Base-by-base conservation (phyloP, 2,797 vertebrate species). In the Myotis daubentonii region DNA sequence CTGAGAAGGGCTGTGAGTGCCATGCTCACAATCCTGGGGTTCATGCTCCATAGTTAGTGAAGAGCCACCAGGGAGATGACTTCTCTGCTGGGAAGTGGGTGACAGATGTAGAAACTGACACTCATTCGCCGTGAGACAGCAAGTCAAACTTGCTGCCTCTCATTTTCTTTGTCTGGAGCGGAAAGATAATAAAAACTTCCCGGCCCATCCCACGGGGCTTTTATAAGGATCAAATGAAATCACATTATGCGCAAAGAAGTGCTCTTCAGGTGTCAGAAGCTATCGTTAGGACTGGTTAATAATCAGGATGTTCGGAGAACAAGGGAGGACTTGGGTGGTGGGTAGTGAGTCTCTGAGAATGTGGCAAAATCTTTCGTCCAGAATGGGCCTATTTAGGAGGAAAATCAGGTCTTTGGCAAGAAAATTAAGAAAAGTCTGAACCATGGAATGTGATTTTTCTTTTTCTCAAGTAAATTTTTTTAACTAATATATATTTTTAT, bases 141-240 rank as follows among this genome's bases (percentile, higher is more conserved):
- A 79, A 76, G 30, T 75, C 28, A 57, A 16, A 20, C 55, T 80
- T 23, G 83, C 25, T 15, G 22, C 9, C 10, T 51, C 55, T 89
- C 68, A 38, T 83, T 90, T 68, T 87, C 70, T 82, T 84, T 93
- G 84, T 83, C 60, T 85, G 47, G 90, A 85, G 68, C 91, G 11
- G 23, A 49, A 66, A 51, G 51, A 86, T 62, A 68, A 93, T 80
- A 79, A 89, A 49, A 91, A 76, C 47, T 55, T 74, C 36, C 66
- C 22, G 70, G 25, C 11, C 70, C 17, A 44, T 36, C 23, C 87
- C 1, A 0, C 33, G 66, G 47, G 55, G 16, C 15, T 85, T 55
- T 87, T 79, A 60, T 36, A 44, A 76, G 55, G 74, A 92, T 86
- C 51, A 82, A 85, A 92, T 74, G 9, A 87, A 89, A 87, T 89